Base-by-base conservation (phyloP, 2,888 invertebrate genomes). In the Eremobia ochroleuca region DNA sequence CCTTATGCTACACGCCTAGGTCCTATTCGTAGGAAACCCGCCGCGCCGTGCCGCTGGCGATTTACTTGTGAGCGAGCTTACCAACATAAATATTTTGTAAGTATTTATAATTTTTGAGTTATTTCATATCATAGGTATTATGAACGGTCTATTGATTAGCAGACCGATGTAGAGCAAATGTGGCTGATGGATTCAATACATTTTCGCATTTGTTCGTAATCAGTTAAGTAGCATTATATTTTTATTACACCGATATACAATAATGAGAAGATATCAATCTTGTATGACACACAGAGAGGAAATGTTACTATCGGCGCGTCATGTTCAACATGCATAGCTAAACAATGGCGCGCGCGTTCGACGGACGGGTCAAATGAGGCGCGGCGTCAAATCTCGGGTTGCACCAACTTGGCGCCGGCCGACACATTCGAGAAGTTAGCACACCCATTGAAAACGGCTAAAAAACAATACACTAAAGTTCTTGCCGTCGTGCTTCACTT, bases 321-420 rank as follows among this genome's bases (percentile, higher is more conserved):
- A 92, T 93, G 93, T 94, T 93, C 91, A 92, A 93, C 93, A 93
- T 91, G 93, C 92, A 93, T 93, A 91, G 85, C 91, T 88, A 93
- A 95, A 95, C 96, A 95, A 94, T 94, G 92, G 93, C 92, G 92
- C 91, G 92, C 92, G 94, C 92, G 91, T 90, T 92, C 91, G 92
- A 89, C 92, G 91, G 93, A 92, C 91, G 94, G 93, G 93, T 95
- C 95, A 96, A 96, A 96, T 95, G 96, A 95, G 94, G 94, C 96
- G 95, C 94, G 91, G 91, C 95, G 94, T 93, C 93, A 93, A 93
- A 92, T 95, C 95, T 96, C 96, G 93, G 95, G 94, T 96, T 96
- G 94, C 96, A 95, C 90, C 93, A 92, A 82, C 91, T 92, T 94
- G 96, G 96, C 96, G 96, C 96, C 96, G 92, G 89, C 87, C 91